A percentile compares a stretch with the other conserved stretches of the same genome.
Evolutionary conservation across 1,140 invertebrate species (phyloP).

Genomic region (Ladona fulva): DNA sequence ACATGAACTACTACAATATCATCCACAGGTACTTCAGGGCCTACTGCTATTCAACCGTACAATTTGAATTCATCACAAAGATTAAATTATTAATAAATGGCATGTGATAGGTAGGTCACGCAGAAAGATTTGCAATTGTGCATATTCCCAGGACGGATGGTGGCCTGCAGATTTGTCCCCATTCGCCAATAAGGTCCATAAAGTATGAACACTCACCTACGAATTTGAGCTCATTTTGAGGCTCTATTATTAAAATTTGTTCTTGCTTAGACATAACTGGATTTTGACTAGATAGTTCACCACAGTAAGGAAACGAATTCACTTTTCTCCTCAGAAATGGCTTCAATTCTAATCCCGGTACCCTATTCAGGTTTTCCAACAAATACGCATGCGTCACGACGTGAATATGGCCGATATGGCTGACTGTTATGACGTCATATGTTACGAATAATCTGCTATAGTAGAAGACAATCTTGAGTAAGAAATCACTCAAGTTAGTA

Average conservation of each 20-base stretch:
- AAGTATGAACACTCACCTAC: conserved; percentile 43
- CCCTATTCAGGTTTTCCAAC: conserved; percentile 26
- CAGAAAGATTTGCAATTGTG: background rate
- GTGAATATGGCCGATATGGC: conserved; percentile 25
- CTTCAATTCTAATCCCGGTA: conserved; percentile 26
- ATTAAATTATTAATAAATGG: background rate
- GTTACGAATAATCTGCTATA: background rate
- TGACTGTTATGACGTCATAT: conserved; percentile 9
- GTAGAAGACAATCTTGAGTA: too few relatives aligned
- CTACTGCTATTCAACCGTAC: too few relatives aligned
- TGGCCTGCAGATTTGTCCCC: background rate
- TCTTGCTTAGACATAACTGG: conserved; percentile 35
- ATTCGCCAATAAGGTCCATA: background rate
- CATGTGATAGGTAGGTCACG: background rate
- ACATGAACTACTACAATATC: too few relatives aligned
- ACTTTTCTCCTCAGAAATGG: conserved; percentile 18
- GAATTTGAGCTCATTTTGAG: conserved; percentile 61
- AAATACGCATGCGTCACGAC: conserved; percentile 37
- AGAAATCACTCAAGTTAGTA: too few relatives aligned
- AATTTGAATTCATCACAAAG: too few relatives aligned
- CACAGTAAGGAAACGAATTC: conserved; percentile 3
- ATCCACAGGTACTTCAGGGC: too few relatives aligned
- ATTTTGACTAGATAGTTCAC: background rate
- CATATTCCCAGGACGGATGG: background rate
- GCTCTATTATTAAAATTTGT: conserved; percentile 62